A percentile compares a stretch with the other conserved stretches of the same genome.
Conservation (phyloP, 2,113 vertebrate species). For the Vireo altiloquus region DNA sequence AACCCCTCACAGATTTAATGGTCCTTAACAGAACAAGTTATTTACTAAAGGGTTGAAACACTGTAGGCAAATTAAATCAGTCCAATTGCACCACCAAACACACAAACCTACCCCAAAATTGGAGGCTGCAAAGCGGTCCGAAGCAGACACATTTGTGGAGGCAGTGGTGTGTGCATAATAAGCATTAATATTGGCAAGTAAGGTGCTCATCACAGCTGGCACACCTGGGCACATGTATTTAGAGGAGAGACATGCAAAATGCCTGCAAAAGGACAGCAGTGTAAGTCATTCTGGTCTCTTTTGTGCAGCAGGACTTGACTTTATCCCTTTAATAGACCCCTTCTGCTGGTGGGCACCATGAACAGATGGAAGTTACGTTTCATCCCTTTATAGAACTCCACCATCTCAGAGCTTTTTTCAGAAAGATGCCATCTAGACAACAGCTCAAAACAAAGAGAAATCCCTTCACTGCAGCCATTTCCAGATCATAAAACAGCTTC, state of each 20-base stretch:
- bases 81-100: neutral
- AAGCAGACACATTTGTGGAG: conserved; percentile 96
- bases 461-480: neutral
- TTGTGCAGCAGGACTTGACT: neutral
- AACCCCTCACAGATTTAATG: neutral
- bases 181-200: conserved; percentile 98
- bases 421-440: neutral
- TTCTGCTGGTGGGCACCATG: neutral
- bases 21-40: neutral
- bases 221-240: conserved; percentile 99
- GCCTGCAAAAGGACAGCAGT: conserved; percentile 72
- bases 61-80: neutral
- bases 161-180: conserved; percentile 98
- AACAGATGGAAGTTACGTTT: neutral
- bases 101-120: conserved; percentile 90
- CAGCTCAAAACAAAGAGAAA: neutral
- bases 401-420: neutral
- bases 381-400: neutral
- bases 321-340: neutral
- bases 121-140: conserved; percentile 93
- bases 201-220: conserved; percentile 97
- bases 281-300: neutral
- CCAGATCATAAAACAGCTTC: neutral
- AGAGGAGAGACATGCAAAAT: conserved; percentile 97
- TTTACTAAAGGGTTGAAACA: neutral